Evolutionary conservation across 2,888 invertebrate species (phyloP).

Genomic region (Morinoia aosen): DNA sequence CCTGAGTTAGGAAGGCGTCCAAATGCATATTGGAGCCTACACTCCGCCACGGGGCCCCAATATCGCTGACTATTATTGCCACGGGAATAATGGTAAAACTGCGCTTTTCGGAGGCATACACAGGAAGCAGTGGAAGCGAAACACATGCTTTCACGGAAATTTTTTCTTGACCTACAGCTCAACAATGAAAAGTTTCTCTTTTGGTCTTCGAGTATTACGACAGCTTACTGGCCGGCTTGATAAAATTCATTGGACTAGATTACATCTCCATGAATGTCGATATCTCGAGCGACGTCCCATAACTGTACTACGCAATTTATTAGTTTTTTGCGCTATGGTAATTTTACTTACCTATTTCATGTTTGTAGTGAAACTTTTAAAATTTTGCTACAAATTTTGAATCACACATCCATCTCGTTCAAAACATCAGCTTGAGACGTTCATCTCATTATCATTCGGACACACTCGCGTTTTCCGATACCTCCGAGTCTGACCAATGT

Average conservation of each 20-base stretch:
- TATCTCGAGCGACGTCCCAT: no score
- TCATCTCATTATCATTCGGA: neutral
- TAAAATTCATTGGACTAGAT: no score
- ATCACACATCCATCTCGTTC: neutral
- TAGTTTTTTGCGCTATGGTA: no score
- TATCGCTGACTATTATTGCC: constrained; percentile 10
- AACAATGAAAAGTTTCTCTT: no score
- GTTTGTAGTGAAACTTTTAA: no score
- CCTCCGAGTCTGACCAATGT: neutral
- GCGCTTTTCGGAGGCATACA: neutral
- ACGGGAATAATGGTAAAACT: neutral
- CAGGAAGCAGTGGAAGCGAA: neutral
- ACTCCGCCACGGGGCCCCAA: neutral
- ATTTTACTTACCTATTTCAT: no score
- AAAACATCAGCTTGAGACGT: neutral
- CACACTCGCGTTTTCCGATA: no score
- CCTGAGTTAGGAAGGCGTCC: neutral
- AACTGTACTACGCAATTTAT: no score
- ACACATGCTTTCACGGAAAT: neutral
- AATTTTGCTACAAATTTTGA: neutral
- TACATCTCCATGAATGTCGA: no score
- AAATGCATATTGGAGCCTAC: constrained; percentile 10
- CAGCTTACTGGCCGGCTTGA: no score
- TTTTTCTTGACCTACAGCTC: no score
- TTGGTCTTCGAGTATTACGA: no score